Conservation (phyloP, 2,888 invertebrate genomes). For the Patella pellucida region DNA sequence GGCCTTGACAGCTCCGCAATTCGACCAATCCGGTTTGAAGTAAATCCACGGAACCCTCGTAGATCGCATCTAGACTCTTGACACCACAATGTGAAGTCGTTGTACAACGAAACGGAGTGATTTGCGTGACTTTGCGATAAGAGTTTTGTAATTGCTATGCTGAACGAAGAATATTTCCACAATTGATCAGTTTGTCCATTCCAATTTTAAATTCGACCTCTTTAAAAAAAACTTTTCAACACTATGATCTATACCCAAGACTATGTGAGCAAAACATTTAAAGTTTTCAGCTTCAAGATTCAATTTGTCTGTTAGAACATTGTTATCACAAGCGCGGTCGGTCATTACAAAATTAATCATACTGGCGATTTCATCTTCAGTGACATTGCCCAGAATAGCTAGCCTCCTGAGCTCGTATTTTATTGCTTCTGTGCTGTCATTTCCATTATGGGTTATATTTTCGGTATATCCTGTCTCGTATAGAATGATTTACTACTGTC, state of each 20-base stretch:
- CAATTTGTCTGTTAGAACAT: neutral
- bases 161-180: neutral
- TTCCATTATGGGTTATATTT: neutral
- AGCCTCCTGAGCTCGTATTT: neutral
- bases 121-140: neutral
- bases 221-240: neutral
- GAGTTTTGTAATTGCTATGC: neutral
- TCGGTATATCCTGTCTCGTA: neutral
- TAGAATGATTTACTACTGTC: neutral
- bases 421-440: neutral
- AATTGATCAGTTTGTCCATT: neutral
- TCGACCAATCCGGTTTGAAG: neutral
- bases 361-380: neutral
- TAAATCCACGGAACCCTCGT: neutral
- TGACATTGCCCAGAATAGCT: neutral
- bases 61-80: no score
- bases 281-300: neutral
- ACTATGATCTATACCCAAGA: neutral
- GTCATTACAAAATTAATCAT: neutral
- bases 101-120: neutral
- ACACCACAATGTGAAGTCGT: neutral
- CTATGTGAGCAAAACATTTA: neutral
- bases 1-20: neutral
- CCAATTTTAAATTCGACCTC: neutral
- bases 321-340: neutral